Base-by-base conservation (phyloP, 2,797 vertebrate species). In the Smutsia temminckii region DNA sequence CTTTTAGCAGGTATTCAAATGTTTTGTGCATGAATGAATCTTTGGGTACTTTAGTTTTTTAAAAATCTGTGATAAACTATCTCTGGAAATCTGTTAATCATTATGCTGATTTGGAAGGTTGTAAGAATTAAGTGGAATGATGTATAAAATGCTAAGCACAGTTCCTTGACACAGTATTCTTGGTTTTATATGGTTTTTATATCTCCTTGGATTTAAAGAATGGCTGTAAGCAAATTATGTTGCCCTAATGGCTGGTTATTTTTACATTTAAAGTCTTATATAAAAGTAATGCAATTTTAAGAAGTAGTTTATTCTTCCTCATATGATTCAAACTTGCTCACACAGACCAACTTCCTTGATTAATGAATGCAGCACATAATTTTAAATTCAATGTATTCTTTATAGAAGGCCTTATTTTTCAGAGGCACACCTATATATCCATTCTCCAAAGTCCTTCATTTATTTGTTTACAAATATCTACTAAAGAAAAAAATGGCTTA, bases 131-230 rank as follows among this genome's bases (percentile, higher is more conserved):
- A 25, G 51, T 34, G 18, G 32, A 63, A 57, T 90, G 42, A 63
- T 55, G 42, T 34, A 27, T 59, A 77, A 25, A 83, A 69, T 78
- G 17, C 12, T 49, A 71, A 83, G 8, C 18, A 23, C 27, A 86
- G 14, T 77, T 59, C 20, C 77, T 78, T 81, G 69, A 25, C 18
- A 59, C 20, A 53, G 68, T 72, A 32, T 79, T 91, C 25, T 83
- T 91, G 8, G 25, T 79, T 21, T 80, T 92, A 46, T 14, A 21
- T 92, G 55, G 12, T 79, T 86, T 89, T 95, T 90, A 29, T 14
- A 85, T 61, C 21, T 25, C 34, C 25, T 61, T 86, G n/a, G 18
- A 93, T 95, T 85, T 90, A 81, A 42, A 71, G 42, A 78, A 90
- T 86, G 12, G 3, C 25, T 29, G 42, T 27, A 68, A 74, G 79